phyloP scores from a whole-genome alignment of 2,888 invertebrate species.

The Cylindroiulus punctatus region DNA sequence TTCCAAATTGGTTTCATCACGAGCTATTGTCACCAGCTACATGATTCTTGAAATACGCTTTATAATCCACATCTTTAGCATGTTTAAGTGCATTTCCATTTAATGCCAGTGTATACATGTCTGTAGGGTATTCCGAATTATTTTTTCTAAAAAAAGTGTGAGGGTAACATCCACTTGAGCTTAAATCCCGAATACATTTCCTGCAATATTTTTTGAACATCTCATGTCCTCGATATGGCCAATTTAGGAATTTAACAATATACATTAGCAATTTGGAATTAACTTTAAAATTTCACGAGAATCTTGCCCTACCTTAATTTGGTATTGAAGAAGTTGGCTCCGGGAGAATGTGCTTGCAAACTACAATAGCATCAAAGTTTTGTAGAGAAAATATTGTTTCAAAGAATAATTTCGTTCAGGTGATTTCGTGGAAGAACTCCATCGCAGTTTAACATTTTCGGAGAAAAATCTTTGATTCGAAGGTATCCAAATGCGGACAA shows the following conservation, averaged over 20 bases:
- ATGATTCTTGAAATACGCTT: too few relatives aligned
- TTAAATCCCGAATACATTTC: too few relatives aligned
- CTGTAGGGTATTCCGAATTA: too few relatives aligned
- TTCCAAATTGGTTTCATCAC: too few relatives aligned
- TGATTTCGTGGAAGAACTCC: not conserved
- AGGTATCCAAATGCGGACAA: not conserved
- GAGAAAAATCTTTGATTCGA: not conserved
- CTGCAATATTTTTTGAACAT: too few relatives aligned
- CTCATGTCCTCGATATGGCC: too few relatives aligned
- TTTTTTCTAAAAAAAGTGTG: too few relatives aligned
- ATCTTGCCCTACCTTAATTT: not conserved
- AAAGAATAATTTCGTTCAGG: not conserved
- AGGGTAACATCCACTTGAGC: too few relatives aligned
- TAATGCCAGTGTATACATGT: too few relatives aligned
- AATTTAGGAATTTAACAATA: not conserved
- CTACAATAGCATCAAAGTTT: not conserved
- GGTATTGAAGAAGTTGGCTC: not conserved
- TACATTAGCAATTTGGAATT: not conserved
- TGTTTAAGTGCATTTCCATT: too few relatives aligned
- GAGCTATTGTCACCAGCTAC: too few relatives aligned
- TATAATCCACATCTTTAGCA: too few relatives aligned
- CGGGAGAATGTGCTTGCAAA: not conserved
- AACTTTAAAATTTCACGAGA: not conserved
- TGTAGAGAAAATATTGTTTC: not conserved
- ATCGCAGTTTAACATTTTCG: constrained; percentile 3